Evolutionary conservation across 1,140 invertebrate genomes (phyloP), one percentile per base, ranked within the genome.

Genomic region (Drosophila sproati): DNA sequence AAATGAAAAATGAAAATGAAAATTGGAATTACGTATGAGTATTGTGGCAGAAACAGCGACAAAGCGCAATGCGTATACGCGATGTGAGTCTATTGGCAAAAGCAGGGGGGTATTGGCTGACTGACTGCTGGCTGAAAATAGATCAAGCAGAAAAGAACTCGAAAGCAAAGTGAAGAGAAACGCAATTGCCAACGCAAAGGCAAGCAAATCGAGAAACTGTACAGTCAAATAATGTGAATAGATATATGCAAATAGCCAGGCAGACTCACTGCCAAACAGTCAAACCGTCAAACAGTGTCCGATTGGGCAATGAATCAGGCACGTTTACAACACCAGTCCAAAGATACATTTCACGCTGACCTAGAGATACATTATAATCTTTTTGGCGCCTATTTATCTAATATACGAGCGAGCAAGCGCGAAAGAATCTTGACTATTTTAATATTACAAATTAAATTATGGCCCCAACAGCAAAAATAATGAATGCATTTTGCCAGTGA

Each of bases 101-200:
- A 20, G 3, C 39, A 39, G 41, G 56, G n/a, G 50, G 41, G 29
- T 32, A 52, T 41, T n/a, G 39, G 41, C 52, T 28, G 45, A 61
- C 62, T 28, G 59, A 45, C 59, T 47, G 55, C 55, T 66, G 50
- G 77, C 78, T 51, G 74, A 88, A 88, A 88, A 88, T 88, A 88
- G 85, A 89, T 88, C 85, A 78, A 80, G 85, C 86, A 77, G 68
- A 83, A 80, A 75, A 68, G 61, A 76, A 48, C 64, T 37, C 64
- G 32, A 48, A 41, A 54, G 48, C 10, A 52, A 59, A 43, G 45
- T 12, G 35, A 78, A 71, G 37, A 62, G 51, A 77, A 79, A 76
- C 85, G 82, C 78, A 87, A 78, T 75, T 71, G 78, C 60, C 67
- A 60, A 31, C 64, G 64, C 8, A 52, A 48, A 56, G 54, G 28